Evolutionary conservation across 2,113 vertebrate species (phyloP), one percentile per base, ranked within the genome.

Genomic region (Hoplias malabaricus): DNA sequence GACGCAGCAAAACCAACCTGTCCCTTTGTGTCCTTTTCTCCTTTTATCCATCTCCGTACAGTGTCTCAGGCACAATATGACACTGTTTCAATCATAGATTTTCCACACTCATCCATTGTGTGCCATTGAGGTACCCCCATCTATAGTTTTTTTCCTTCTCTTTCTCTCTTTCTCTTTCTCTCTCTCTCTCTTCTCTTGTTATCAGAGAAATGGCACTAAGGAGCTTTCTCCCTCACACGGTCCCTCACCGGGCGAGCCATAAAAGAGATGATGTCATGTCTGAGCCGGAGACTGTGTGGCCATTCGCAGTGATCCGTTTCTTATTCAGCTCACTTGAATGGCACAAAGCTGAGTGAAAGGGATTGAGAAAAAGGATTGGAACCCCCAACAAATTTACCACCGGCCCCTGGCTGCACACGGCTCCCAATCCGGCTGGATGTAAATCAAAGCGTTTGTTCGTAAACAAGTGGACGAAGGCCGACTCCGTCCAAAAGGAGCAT

Each of bases 191-290:
- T 38, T 40, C 62, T 59, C 74, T 74, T 69, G 74, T 84, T 84
- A 75, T 77, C 38, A 69, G 80, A 84, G 79, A 86, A 88, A 87
- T 86, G 81, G 77, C 71, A 80, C 79, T 70, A 75, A 78, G 75
- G 70, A 80, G 70, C 75, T 59, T 74, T 78, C 70, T 53, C 76
- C 77, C 40, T 76, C 70, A 78, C 75, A 42, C 42, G 25, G 61
- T 75, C 85, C 77, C 85, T 90, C 74, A 57, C 56, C 80, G 84
- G 87, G 82, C 79, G 79, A 75, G 73, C 81, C 75, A 81, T 87
- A 86, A 84, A 88, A 79, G 79, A 80, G 85, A 83, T 90, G 90
- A 91, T 90, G 88, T 91, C 90, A 91, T 89, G 88, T 90, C 88
- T 91, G 84, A 81, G 84, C 83, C 80, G 79, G 86, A 82, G 87